phyloP scores from a whole-genome alignment of 64 coral and sea anemone genomes.

The Anthopleura sola region DNA sequence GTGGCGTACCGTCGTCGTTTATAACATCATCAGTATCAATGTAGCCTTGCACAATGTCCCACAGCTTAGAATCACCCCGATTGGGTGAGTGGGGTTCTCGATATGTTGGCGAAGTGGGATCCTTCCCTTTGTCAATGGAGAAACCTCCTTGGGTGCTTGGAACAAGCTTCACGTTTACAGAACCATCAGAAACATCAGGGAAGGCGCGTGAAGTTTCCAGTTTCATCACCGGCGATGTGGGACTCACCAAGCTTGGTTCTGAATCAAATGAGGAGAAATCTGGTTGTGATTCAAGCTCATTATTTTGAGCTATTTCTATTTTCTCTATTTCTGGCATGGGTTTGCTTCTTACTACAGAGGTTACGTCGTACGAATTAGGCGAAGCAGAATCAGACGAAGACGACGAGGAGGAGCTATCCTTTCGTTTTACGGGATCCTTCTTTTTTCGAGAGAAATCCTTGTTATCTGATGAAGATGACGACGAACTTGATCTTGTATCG shows the following conservation, averaged over 20 bases:
- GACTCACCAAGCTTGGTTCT: neutral
- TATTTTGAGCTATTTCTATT: neutral
- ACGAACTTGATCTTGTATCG: neutral
- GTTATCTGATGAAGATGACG: neutral
- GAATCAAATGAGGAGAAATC: neutral
- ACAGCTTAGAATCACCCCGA: constrained; percentile 1
- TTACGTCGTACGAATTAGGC: neutral
- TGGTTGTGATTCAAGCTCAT: neutral
- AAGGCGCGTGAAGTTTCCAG: neutral
- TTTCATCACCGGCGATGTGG: neutral
- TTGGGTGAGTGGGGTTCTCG: neutral
- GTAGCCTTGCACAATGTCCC: constrained; percentile 29
- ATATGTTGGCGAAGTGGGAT: constrained; percentile 14
- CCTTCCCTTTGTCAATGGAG: neutral
- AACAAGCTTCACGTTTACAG: neutral
- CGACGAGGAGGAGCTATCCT: neutral
- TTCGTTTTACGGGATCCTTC: neutral
- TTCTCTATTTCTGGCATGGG: neutral
- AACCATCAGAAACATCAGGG: neutral
- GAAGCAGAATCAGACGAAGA: neutral
- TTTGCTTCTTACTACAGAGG: neutral
- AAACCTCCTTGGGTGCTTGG: neutral
- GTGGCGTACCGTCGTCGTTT: neutral
- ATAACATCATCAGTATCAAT: constrained; percentile 19
- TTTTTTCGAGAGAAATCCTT: neutral